Evolutionary conservation across 2,888 invertebrate genomes (phyloP).

Genomic region (Pollenia griseotomentosa): DNA sequence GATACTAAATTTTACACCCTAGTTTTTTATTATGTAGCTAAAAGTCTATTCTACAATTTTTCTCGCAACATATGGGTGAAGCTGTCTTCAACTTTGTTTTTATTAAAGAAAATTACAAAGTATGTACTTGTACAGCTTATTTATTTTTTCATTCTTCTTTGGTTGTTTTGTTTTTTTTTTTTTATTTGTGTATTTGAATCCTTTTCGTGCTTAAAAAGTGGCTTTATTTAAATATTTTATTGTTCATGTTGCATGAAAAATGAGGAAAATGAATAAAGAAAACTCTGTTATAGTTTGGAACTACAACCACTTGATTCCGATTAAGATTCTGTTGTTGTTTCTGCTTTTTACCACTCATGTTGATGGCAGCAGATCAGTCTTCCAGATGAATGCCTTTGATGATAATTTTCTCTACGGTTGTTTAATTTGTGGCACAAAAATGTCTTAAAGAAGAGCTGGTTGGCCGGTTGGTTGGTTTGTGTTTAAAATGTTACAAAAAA

Average conservation of each 20-base stretch:
- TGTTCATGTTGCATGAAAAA: conserved; percentile 60
- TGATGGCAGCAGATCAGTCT: conserved; percentile 69
- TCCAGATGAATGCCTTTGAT: conserved; percentile 72
- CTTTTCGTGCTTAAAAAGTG: conserved; percentile 63
- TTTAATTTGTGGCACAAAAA: conserved; percentile 70
- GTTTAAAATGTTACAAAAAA: not conserved
- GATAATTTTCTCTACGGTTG: conserved; percentile 70
- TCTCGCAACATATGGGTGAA: no score
- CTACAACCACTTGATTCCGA: conserved; percentile 22
- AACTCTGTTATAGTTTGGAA: conserved; percentile 26
- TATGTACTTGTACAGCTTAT: conserved; percentile 18
- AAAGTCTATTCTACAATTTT: no score
- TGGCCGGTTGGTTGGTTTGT: not conserved
- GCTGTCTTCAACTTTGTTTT: no score
- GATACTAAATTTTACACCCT: no score
- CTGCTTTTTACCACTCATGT: conserved; percentile 26
- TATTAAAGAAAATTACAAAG: not conserved
- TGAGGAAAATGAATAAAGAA: conserved; percentile 20
- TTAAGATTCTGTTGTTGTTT: conserved; percentile 26
- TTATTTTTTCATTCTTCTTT: not conserved
- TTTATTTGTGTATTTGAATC: conserved; percentile 58
- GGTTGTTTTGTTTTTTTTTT: not conserved
- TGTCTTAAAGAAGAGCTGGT: conserved; percentile 51
- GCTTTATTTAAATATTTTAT: conserved; percentile 71
- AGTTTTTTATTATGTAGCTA: no score